Conservation (phyloP, 2,797 vertebrate species). For the Darevskia mixta region DNA sequence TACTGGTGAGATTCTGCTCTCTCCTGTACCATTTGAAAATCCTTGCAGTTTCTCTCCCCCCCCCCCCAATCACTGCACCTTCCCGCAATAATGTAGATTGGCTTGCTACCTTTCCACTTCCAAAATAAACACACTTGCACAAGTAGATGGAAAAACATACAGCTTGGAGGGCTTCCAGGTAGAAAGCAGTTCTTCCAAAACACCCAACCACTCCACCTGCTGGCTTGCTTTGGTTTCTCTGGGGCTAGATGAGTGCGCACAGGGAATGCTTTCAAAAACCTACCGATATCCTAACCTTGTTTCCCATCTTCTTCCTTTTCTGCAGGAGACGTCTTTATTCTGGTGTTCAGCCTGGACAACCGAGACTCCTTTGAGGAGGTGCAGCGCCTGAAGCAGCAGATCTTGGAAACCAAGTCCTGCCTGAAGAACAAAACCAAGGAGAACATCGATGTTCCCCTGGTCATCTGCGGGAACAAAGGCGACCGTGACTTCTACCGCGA, state of each 20-base stretch:
- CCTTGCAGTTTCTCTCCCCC: not conserved
- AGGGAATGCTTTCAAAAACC: rapidly evolving
- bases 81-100: no score
- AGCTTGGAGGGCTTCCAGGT: not conserved
- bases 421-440: constrained; percentile 96
- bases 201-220: rapidly evolving
- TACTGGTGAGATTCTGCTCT: not conserved
- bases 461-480: constrained; percentile 96
- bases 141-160: not conserved
- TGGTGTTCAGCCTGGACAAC: constrained; percentile 97
- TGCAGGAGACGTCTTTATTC: constrained; percentile 94
- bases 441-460: constrained; percentile 91
- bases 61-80: not conserved
- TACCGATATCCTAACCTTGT: not conserved
- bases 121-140: not conserved
- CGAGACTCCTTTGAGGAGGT: constrained; percentile 96
- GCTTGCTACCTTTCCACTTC: no score
- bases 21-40: not conserved
- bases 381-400: constrained; percentile 93
- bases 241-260: not conserved
- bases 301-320: constrained; percentile 1
- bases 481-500: constrained; percentile 92
- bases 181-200: not conserved
- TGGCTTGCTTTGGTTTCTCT: not conserved
- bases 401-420: constrained; percentile 95